These are phyloP conservation scores for Netelia inedita DNA, from an alignment of 2,888 invertebrate species.

Conservation along the genomic window DNA sequence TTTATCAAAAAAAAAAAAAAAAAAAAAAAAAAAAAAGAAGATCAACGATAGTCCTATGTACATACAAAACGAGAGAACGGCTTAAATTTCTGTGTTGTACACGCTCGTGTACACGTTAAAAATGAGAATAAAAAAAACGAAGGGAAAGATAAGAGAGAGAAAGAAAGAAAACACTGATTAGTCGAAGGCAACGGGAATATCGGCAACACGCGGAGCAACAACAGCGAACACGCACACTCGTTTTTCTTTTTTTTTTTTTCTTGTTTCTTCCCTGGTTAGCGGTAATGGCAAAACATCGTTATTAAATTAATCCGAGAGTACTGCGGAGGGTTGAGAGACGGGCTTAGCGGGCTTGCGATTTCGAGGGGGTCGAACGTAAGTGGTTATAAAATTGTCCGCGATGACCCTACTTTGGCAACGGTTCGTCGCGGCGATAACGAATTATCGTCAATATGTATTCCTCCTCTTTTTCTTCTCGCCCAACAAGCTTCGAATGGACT, in stretches of 20 bases:
- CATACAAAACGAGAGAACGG: slow-evolving; percentile 57
- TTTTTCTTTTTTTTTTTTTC: slow-evolving; percentile 37
- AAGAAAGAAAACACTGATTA: slow-evolving; percentile 45
- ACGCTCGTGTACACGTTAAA: slow-evolving; percentile 2
- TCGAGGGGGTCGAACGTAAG: slow-evolving; percentile 14
- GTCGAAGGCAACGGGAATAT: slow-evolving; percentile 50
- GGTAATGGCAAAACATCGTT: slow-evolving; percentile 65
- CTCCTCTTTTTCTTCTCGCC: slow-evolving; percentile 22
- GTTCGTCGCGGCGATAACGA: slow-evolving; percentile 62
- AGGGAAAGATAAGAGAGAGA: too few relatives aligned
- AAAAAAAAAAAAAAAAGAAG: too few relatives aligned
- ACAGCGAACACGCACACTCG: slow-evolving; percentile 17
- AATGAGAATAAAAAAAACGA: slow-evolving; percentile 21
- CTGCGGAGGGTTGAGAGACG: not conserved
- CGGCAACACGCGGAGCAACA: slow-evolving; percentile 52
- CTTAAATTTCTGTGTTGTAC: slow-evolving; percentile 51
- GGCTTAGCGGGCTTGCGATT: slow-evolving; percentile 28
- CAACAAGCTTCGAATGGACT: slow-evolving; percentile 44
- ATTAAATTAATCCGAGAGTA: slow-evolving; percentile 63
- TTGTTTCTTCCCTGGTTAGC: slow-evolving; percentile 61
- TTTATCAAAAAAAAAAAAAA: slow-evolving; percentile 7
- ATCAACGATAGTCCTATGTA: slow-evolving; percentile 29
- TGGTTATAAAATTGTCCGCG: slow-evolving; percentile 31
- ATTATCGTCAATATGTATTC: not conserved
- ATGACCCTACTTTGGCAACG: slow-evolving; percentile 68